These are phyloP conservation scores for Andrena dorsata DNA, from an alignment of 2,888 invertebrate species.

Conservation along the genomic window DNA sequence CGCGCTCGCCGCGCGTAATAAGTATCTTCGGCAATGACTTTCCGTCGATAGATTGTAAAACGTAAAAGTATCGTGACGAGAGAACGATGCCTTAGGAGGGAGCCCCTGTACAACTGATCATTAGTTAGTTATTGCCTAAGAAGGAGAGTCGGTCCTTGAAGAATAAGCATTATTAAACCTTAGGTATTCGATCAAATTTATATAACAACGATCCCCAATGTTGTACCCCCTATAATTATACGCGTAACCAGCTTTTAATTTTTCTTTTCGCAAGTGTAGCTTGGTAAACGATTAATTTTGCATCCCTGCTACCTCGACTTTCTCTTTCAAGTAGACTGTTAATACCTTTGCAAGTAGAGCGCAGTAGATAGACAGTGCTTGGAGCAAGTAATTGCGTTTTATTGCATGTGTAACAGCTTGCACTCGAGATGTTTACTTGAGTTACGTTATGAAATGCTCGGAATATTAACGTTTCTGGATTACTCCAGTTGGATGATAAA, in stretches of 20 bases:
- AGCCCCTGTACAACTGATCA: conserved; percentile 12
- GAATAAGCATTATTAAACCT: conserved; percentile 35
- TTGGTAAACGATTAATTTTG: conserved; percentile 20
- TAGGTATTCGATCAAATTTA: conserved; percentile 30
- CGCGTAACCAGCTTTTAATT: not conserved
- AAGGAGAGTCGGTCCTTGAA: conserved; percentile 21
- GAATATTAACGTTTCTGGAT: not conserved
- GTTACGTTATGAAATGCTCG: too few species aligned
- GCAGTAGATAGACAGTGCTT: conserved; percentile 24
- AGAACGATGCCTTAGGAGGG: conserved; percentile 37
- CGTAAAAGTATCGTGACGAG: not conserved
- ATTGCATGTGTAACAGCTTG: conserved; percentile 32
- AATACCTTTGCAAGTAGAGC: not conserved
- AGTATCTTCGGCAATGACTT: not conserved
- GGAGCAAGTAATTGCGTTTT: not conserved
- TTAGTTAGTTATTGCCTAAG: conserved; percentile 26
- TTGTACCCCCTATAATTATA: conserved; percentile 1
- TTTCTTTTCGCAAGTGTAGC: conserved; percentile 8
- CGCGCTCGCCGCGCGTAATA: not conserved
- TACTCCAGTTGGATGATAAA: not conserved
- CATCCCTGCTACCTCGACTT: conserved; percentile 6
- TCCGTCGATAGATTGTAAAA: conserved; percentile 1
- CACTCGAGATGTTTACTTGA: not conserved
- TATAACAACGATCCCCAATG: not conserved
- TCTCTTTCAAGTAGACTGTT: not conserved